Conservation (phyloP, 2,888 invertebrate genomes). For the Drosophila falleni region DNA sequence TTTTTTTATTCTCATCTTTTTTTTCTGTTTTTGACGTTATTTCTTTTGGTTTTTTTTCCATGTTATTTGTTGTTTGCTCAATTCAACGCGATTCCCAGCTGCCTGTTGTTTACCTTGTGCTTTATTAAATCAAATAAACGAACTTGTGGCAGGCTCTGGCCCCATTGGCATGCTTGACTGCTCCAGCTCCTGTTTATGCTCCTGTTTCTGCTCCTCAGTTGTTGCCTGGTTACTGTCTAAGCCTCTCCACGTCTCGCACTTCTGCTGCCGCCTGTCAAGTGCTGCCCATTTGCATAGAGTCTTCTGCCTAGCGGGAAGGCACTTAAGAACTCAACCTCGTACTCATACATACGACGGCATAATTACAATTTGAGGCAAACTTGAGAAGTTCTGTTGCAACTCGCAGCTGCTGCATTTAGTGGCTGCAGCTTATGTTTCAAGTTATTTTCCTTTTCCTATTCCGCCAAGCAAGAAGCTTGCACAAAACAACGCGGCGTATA, state of each 20-base stretch:
- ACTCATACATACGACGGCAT: conserved; percentile 9
- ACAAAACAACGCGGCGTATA: conserved; percentile 4
- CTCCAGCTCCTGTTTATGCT: background rate
- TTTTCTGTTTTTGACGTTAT: conserved; percentile 14
- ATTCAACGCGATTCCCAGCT: conserved; percentile 34
- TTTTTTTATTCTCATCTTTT: background rate
- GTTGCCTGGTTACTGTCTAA: conserved; percentile 18
- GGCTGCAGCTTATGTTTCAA: conserved; percentile 11
- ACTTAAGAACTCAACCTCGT: conserved; percentile 9
- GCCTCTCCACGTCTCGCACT: background rate
- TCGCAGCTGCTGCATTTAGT: conserved; percentile 13
- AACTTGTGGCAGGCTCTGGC: conserved; percentile 16
- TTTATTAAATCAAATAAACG: conserved; percentile 48
- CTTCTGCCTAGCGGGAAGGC: background rate
- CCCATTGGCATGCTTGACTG: conserved; percentile 19
- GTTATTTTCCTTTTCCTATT: conserved; percentile 1
- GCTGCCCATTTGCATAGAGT: conserved; percentile 16
- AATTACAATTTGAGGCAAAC: conserved; percentile 17
- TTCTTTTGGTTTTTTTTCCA: conserved; percentile 20
- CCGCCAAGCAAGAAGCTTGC: background rate
- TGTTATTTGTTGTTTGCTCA: conserved; percentile 32
- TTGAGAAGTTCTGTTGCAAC: conserved; percentile 16
- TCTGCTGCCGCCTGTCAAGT: conserved; percentile 5
- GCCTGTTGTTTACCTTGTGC: conserved; percentile 51
- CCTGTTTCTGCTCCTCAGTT: conserved; percentile 6